Evolutionary conservation across 2,888 invertebrate genomes (phyloP), one percentile per base, ranked within the genome.

Genomic region (Plutella xylostella): DNA sequence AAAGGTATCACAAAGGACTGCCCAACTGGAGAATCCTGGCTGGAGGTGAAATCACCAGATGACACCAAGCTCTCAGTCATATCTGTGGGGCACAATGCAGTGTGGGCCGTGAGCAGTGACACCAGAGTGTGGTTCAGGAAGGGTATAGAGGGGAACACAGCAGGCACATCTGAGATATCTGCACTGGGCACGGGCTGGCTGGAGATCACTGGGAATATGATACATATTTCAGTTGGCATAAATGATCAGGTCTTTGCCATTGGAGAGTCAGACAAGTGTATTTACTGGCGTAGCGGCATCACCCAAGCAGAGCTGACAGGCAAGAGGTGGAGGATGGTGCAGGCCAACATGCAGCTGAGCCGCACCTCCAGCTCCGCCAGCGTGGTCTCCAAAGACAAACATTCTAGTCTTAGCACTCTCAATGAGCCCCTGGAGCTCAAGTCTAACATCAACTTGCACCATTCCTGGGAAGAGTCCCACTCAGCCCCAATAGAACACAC

Each of bases 241-340:
- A 93, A 93, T 74, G 95, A 96, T 77, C 96, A 96, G 86, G 90
- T 92, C 9, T 94, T 94, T 87, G 95, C 91, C 11, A 89, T 96
- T 55, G 94, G 95, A 5, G 88, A 90, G 37, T 89, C 91, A 51
- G 95, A 96, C 72, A 89, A 94, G 49, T 86, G 89, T 52, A 86
- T 94, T 46, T 95, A 94, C 68, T 91, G 91, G 73, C 85, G 96
- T 44, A 89, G 89, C 55, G 93, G 93, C 19, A 90, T 94, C 4
- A 88, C 88, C 20, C 72, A 87, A 11, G 86, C 89, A 6, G 92
- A 93, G 74, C 85, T 92, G 51, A 93, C 94, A 15, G 96, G 96
- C 0, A 94, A 94, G 68, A 89, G 93, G 55, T 96, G 96, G 96
- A 88, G 90, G 51, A 85, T 88, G 53, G 84, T 94, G 17, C 91